Evolutionary conservation across 2,888 invertebrate genomes (phyloP), one percentile per base, ranked within the genome.

Genomic region (Poecilus cupreus): DNA sequence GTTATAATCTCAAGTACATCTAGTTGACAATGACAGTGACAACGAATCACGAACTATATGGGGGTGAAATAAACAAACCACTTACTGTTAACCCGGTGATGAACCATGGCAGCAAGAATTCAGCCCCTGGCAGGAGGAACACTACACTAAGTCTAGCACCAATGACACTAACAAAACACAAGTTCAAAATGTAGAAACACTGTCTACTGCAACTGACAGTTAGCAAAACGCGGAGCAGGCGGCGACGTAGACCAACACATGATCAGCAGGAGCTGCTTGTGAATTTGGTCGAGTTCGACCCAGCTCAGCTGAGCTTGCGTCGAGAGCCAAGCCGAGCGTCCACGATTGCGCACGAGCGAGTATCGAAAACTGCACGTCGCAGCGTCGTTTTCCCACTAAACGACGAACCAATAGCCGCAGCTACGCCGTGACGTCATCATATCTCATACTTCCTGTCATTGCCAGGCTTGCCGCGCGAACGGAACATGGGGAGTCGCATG

Each of bases 71-170:
- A 68, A 37, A 46, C 72, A 68, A 49, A 70, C 32, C 18, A 83
- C 84, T 85, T 82, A 85, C 84, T 83, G 70, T 83, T 83, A 46
- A 84, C 77, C 70, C 84, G 82, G 77, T 85, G 85, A 57, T 84
- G 84, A 54, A 85, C 85, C 85, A 85, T 85, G 76, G 82, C 82
- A 20, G 70, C 51, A 80, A 79, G 64, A 68, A 78, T 32, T 64
- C 68, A 68, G 68, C 70, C 79, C 20, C 72, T 49, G 72, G 70
- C 70, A 70, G 11, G 16, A 37, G 5, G 22, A 26, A 60, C 22
- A 60, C 60, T 20, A 24, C 24, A 60, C 60, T 24, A 16, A 18
- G 1, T 43, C 16, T 13, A 22, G 6, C 72, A 72, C 72, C 10
- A 70, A 18, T 11, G n/a, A 43, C 43, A 46, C 43, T 43, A 77